phyloP scores from a whole-genome alignment of 2,113 vertebrate genomes.

The Cryptotis parvus region DNA sequence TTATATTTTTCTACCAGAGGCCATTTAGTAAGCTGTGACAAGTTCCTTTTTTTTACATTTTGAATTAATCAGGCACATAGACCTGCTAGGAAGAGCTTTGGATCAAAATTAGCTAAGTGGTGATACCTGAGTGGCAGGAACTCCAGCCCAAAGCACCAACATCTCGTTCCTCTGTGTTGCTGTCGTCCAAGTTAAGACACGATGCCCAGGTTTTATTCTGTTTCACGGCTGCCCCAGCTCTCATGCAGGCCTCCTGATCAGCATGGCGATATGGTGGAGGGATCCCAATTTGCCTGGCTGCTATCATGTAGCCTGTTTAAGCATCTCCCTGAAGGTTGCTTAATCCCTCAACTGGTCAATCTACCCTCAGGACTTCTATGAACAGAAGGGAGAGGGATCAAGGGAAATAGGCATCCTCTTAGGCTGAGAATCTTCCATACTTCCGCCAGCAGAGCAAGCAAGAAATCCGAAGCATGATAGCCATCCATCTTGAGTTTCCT shows the following conservation, averaged over 20 bases:
- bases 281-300: neutral
- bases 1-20: neutral
- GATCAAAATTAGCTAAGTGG: neutral
- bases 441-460: neutral
- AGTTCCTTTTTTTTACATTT: neutral
- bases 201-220: neutral
- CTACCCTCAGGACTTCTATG: neutral
- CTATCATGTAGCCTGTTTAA: neutral
- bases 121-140: neutral
- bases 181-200: neutral
- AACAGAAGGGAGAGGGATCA: neutral
- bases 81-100: neutral
- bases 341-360: neutral
- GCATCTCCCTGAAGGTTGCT: neutral
- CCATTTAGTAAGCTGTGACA: neutral
- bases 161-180: neutral
- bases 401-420: neutral
- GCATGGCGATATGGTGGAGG: accelerated
- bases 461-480: neutral
- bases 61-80: neutral
- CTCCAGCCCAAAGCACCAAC: neutral
- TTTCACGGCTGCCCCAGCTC: too few relatives aligned
- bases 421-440: neutral
- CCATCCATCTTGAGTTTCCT: neutral
- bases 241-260: neutral